Conservation (phyloP, 1,140 invertebrate genomes). For the Cepaea nemoralis region DNA sequence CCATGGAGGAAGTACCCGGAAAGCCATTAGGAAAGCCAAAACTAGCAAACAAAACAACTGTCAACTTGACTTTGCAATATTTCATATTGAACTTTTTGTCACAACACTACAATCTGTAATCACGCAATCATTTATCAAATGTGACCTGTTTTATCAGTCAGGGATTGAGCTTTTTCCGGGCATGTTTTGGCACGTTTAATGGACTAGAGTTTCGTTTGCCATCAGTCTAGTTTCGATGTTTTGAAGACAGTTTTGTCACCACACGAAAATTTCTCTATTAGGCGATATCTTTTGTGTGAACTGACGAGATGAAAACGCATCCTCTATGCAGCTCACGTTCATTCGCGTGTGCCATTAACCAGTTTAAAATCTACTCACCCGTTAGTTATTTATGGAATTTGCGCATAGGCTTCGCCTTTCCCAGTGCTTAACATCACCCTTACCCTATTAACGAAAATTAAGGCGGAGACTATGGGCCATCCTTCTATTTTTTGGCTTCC, state of each 20-base stretch:
- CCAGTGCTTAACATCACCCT: background rate
- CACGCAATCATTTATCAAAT: background rate
- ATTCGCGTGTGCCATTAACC: background rate
- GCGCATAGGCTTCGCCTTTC: background rate
- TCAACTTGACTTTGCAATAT: too few relatives aligned
- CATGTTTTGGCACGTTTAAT: background rate
- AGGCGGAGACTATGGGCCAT: background rate
- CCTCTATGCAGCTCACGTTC: background rate
- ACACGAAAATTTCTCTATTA: too few relatives aligned
- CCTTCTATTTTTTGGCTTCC: background rate
- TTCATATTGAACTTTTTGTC: too few relatives aligned
- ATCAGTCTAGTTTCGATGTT: background rate
- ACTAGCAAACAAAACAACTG: too few relatives aligned
- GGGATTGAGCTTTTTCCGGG: background rate
- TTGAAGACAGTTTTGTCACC: background rate
- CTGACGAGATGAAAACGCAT: background rate
- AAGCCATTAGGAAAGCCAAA: too few relatives aligned
- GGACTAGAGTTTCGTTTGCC: background rate
- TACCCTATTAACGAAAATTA: background rate
- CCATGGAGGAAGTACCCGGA: too few relatives aligned
- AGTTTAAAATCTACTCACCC: constrained; percentile 27
- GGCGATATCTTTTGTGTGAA: background rate
- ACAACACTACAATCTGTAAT: background rate
- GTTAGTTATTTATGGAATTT: constrained; percentile 20
- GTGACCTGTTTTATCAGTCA: background rate